Conservation (phyloP, 2,797 vertebrate genomes). For the Gymnothorax reevesii region DNA sequence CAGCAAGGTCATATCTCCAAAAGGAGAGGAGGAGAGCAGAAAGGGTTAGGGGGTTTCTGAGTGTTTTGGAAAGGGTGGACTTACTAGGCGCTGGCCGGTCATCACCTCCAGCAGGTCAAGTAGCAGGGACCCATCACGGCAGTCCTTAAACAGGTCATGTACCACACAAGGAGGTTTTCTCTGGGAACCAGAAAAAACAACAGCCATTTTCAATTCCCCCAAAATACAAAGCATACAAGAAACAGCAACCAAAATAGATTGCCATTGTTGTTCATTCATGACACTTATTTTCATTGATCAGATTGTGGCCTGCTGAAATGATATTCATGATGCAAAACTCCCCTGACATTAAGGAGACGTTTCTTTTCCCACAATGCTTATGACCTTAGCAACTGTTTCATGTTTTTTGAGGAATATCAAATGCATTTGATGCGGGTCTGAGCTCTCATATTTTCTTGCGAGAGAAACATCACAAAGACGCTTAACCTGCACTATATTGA, state of each 20-base stretch:
- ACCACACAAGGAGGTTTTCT: slow-evolving; percentile 75
- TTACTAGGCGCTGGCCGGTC: slow-evolving; percentile 88
- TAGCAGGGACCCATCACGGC: slow-evolving; percentile 83
- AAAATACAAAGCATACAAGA: not conserved
- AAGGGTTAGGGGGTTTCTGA: not conserved
- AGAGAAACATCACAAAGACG: not conserved
- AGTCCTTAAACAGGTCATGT: slow-evolving; percentile 84
- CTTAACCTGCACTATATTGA: too few species aligned
- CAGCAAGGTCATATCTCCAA: not conserved
- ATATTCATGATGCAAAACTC: not conserved
- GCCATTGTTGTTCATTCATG: not conserved
- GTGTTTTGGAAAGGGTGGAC: slow-evolving; percentile 44
- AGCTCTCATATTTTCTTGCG: not conserved
- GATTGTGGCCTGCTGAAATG: not conserved
- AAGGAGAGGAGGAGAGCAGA: not conserved
- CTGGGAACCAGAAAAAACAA: slow-evolving; percentile 60
- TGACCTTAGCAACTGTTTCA: not conserved
- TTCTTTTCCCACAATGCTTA: not conserved
- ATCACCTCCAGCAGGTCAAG: slow-evolving; percentile 94
- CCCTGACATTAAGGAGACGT: not conserved
- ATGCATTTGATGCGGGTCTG: not conserved
- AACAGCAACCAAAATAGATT: not conserved
- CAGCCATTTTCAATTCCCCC: not conserved
- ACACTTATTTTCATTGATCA: not conserved
- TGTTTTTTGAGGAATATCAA: not conserved